A percentile compares a stretch with the other conserved stretches of the same genome.
Conservation (phyloP, 2,888 invertebrate species). For the Seladonia tumulorum region DNA sequence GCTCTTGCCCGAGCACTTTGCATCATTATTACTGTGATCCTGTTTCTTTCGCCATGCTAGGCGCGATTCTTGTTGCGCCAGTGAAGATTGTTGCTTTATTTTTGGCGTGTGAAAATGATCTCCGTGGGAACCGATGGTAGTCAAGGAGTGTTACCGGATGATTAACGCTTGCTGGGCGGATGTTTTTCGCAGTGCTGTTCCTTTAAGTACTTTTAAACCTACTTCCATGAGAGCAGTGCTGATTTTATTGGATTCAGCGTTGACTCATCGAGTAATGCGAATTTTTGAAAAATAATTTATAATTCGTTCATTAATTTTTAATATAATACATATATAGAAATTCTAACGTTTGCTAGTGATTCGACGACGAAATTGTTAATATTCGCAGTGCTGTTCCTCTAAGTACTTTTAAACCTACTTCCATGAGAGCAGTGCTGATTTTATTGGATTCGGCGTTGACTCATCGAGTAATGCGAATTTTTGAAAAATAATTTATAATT, state of each 20-base stretch:
- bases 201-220: background rate
- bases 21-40: background rate
- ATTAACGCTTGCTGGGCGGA: background rate
- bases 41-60: background rate
- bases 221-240: background rate
- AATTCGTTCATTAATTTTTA: too few species aligned
- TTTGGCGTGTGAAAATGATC: background rate
- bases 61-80: background rate
- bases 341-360: too few species aligned
- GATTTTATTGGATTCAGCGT: background rate
- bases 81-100: background rate
- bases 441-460: too few species aligned
- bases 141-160: background rate
- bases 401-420: too few species aligned
- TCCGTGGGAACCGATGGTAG: background rate
- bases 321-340: too few species aligned
- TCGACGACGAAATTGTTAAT: too few species aligned
- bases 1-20: background rate
- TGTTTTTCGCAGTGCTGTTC: background rate
- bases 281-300: too few species aligned
- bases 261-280: background rate
- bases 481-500: too few species aligned
- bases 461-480: too few species aligned
- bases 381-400: too few species aligned
- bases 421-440: too few species aligned